Base-by-base conservation (phyloP, 2,888 invertebrate genomes). In the Hyposoter didymator region DNA sequence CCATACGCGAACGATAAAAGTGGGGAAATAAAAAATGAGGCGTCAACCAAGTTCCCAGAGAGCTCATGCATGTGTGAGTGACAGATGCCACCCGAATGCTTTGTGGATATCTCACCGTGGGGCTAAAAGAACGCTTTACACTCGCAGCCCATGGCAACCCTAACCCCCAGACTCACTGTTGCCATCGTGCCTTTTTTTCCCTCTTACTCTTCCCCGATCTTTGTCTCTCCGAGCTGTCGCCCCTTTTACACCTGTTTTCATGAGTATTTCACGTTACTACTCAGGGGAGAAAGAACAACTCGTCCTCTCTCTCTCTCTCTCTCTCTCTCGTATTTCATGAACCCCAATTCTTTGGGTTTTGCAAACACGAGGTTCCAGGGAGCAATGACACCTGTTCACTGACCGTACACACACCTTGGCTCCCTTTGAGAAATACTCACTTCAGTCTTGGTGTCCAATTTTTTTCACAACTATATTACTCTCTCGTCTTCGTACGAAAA, bases 241-340 rank as follows among this genome's bases (percentile, higher is more conserved):
- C 78, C 82, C 73, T 66, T 69, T 78, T 81, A 86, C 88, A 88
- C 88, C 88, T 88, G 88, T 88, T 87, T 88, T 83, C 88, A 67
- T 43, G 43, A 12, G 28, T 83, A 67, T 69, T 55, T 76, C 80
- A 67, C 73, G 84, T 78, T 75, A 81, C 72, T 79, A 78, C 66
- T 79, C 82, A 55, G 70, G 73, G 67, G 78, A 73, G 76, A 80
- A 73, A 69, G 45, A 67, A 74, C 74, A 78, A 86, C 81, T 78
- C 19, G 82, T 75, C 47, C 73, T 74, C 76, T 73, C 70, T 14
- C 49, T 75, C 66, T 47, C 22, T 64, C 19, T 39, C 67, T 69
- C 70, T 35, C 49, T 75, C 66, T 47, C 22, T 64, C 52, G 47
- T 55, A 45, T 66, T 66, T 72, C 17, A 69, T 49, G 59, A 52